Evolutionary conservation across 2,888 invertebrate species (phyloP).

Genomic region (Thumatha senex): DNA sequence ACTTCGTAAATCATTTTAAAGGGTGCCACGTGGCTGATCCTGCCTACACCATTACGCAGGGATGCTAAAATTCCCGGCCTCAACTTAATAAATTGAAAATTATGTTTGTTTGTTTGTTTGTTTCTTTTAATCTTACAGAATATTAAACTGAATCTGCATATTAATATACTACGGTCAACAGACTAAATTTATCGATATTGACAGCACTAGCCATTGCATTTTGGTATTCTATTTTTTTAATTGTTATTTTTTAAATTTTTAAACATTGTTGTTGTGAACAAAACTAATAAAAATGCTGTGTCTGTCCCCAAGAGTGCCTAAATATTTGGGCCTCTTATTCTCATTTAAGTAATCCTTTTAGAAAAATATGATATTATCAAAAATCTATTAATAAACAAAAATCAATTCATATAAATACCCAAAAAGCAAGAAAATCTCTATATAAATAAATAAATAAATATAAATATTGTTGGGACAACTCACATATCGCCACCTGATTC

Average conservation of each 20-base stretch:
- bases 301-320: no score
- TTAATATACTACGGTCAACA: constrained; percentile 6
- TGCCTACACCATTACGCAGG: constrained; percentile 48
- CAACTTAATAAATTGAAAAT: constrained; percentile 48
- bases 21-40: constrained; percentile 57
- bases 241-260: background rate
- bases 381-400: background rate
- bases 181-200: constrained; percentile 10
- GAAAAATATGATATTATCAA: background rate
- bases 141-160: constrained; percentile 11
- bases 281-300: no score
- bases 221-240: no score
- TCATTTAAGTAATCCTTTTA: no score
- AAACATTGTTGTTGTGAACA: no score
- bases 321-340: no score
- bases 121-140: constrained; percentile 13
- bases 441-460: no score
- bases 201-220: background rate
- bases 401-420: background rate
- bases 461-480: no score
- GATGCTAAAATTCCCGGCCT: constrained; percentile 47
- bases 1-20: constrained; percentile 31
- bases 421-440: no score
- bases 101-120: constrained; percentile 26
- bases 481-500: no score